These are phyloP conservation scores for Cephus sareptanus DNA, from an alignment of 2,888 invertebrate genomes.

Conservation along the genomic window DNA sequence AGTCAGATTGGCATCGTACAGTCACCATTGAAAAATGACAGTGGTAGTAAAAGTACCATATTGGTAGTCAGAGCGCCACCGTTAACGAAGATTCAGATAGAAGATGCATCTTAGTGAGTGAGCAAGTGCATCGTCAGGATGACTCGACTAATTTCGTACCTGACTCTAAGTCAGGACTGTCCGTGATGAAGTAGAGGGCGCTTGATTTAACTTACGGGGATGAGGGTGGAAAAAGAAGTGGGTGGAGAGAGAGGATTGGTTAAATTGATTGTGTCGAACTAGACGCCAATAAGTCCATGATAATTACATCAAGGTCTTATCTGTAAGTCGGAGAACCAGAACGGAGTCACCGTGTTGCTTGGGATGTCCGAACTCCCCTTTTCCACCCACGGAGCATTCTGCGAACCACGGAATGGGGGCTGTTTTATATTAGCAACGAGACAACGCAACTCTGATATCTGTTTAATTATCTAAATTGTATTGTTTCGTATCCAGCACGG, in stretches of 20 bases:
- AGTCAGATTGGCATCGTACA: not conserved
- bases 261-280: conserved; percentile 22
- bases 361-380: not conserved
- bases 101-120: not conserved
- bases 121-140: conserved; percentile 36
- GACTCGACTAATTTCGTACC: conserved; percentile 32
- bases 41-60: not conserved
- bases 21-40: not conserved
- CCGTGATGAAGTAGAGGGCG: not conserved
- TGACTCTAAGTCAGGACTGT: conserved; percentile 32
- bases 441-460: conserved; percentile 46
- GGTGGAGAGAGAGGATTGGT: not conserved
- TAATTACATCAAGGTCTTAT: conserved; percentile 19
- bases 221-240: not conserved
- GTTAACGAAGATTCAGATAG: not conserved
- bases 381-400: not conserved
- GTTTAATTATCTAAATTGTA: conserved; percentile 58
- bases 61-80: conserved; percentile 12
- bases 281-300: conserved; percentile 21
- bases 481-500: conserved; percentile 37
- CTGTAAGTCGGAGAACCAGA: not conserved
- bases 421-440: conserved; percentile 43
- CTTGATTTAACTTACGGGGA: not conserved
- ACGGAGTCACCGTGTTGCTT: not conserved
- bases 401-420: not conserved